phyloP scores from a whole-genome alignment of 2,113 vertebrate genomes.

The Telmatochromis brichardi region DNA sequence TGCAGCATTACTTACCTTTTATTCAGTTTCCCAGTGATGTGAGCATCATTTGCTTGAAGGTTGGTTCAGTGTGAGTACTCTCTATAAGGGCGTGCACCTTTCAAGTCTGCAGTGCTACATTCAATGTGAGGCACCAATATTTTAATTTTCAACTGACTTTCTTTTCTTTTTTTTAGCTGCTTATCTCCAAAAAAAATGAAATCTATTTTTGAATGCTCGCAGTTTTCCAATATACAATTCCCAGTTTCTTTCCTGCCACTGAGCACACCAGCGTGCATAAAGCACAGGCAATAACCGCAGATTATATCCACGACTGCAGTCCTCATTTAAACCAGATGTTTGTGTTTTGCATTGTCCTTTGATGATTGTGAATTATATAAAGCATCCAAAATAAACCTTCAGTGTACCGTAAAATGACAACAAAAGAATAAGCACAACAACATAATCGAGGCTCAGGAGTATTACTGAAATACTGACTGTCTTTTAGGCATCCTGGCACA shows the following conservation, averaged over 20 bases:
- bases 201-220: neutral
- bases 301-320: neutral
- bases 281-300: neutral
- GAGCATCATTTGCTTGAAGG: neutral
- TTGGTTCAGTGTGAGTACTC: neutral
- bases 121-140: neutral
- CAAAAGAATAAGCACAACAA: neutral
- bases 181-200: neutral
- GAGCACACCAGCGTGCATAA: neutral
- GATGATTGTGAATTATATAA: neutral
- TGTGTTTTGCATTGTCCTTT: neutral
- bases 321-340: neutral
- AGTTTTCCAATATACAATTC: neutral
- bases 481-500: neutral
- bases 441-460: neutral
- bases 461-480: neutral
- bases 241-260: neutral
- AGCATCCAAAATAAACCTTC: neutral
- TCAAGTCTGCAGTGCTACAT: neutral
- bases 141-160: neutral
- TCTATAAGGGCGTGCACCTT: neutral
- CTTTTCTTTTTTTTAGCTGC: neutral
- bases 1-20: neutral
- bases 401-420: neutral
- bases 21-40: neutral